Evolutionary conservation across 2,888 invertebrate species (phyloP).

Genomic region (Pandemis heparana): DNA sequence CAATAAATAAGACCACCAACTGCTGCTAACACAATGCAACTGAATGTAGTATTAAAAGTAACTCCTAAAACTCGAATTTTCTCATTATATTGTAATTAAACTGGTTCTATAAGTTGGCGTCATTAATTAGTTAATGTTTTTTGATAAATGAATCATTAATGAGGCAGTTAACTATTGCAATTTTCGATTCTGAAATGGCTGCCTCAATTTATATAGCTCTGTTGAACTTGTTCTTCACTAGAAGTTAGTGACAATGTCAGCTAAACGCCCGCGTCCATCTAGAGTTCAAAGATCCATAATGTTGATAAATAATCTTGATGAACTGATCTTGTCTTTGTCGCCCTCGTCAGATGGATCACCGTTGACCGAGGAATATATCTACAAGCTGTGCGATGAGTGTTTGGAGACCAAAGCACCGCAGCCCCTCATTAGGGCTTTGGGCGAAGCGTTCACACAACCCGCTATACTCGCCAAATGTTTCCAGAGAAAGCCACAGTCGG

Average conservation of each 20-base stretch:
- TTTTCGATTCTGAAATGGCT: neutral
- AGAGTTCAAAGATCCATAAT: conserved; percentile 43
- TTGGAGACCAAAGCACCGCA: conserved; percentile 89
- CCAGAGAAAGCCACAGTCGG: conserved; percentile 70
- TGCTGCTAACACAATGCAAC: neutral
- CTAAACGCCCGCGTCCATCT: conserved; percentile 32
- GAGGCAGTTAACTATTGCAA: neutral
- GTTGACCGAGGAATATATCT: conserved; percentile 91
- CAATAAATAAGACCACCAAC: neutral
- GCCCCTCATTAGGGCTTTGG: conserved; percentile 90
- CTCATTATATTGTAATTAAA: neutral
- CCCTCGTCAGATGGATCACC: conserved; percentile 72
- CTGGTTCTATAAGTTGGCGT: neutral
- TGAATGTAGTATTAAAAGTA: neutral
- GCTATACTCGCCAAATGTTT: conserved; percentile 89
- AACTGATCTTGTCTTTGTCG: conserved; percentile 52
- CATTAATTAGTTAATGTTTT: neutral
- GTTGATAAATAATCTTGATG: conserved; percentile 58
- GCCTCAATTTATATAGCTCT: neutral
- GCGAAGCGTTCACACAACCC: conserved; percentile 90
- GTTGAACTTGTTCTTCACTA: neutral
- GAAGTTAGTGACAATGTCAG: neutral
- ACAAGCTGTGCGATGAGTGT: conserved; percentile 91
- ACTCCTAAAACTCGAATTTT: neutral
- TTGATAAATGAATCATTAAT: neutral